Evolutionary conservation across 1,140 invertebrate genomes (phyloP), one percentile per base, ranked within the genome.

Genomic region (Brachystomella parvula): DNA sequence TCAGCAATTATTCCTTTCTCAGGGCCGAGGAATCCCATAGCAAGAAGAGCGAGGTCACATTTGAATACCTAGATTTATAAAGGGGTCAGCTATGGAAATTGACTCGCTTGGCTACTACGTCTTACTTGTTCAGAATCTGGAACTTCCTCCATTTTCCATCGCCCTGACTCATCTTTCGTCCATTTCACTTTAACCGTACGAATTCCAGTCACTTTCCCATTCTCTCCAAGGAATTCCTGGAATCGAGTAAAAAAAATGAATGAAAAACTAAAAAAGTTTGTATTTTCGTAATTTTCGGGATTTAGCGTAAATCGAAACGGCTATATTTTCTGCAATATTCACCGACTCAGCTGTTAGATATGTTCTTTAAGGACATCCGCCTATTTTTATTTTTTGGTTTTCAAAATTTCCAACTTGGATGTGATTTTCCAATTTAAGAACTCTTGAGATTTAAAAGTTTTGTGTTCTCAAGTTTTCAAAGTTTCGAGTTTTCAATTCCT

Each of bases 21-120:
- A 2, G 96, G 96, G 2, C 96, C 96, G 32, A 98, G 80, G 82
- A 99, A 99, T 74, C 96, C 96, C 96, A 99, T 98, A 19, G 96
- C 96, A 30, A 99, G 81, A 64, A 99, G 80, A 44, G 97, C 92
- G 64, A 99, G 79, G 76, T 98, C 92, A 73, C 90, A 93, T 74
- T 92, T 86, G 77, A 85, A 93, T 2, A 89, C 72, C 80, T 85
- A 73, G 1, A 71, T 73, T 62, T 61, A 44, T 44, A 12, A 56
- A 26, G 6, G 9, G 24, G 24, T 56, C 24, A 56, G 9, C 49
- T 26, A 56, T 6, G 49, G 6, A 12, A 56, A 26, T 56, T 56
- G 6, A 69, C 53, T 71, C 47, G 56, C 63, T 66, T 56, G 44
- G 15, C 15, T 19, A 60, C 9, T 30, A 31, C 17, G 6, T 9